Evolutionary conservation across 2,113 vertebrate genomes (phyloP).

Genomic region (Butorides virescens): DNA sequence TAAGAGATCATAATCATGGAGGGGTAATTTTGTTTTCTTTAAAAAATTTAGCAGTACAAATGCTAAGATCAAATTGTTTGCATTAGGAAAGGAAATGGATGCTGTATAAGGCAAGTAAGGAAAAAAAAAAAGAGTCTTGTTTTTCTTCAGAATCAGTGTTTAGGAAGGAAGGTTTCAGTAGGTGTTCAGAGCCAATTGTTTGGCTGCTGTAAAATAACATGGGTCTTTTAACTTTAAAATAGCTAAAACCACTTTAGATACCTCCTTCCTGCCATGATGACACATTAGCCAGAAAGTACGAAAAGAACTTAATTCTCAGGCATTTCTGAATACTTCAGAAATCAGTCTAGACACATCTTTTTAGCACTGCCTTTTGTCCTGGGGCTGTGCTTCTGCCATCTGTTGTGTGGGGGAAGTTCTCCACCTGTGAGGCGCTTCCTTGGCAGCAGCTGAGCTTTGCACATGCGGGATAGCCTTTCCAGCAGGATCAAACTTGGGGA

Average conservation of each 20-base stretch:
- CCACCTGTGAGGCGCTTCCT: background rate
- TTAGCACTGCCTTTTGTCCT: background rate
- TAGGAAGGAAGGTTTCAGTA: background rate
- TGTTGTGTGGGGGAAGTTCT: background rate
- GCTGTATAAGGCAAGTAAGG: background rate
- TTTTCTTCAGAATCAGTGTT: background rate
- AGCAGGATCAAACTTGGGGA: background rate
- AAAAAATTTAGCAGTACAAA: background rate
- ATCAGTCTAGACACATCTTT: background rate
- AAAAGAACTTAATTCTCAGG: background rate
- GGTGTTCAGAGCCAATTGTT: background rate
- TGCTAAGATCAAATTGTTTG: background rate
- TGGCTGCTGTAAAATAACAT: background rate
- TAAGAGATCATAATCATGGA: constrained; percentile 57
- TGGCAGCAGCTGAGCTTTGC: background rate
- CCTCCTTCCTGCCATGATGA: background rate
- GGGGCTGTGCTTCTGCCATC: background rate
- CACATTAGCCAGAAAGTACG: background rate
- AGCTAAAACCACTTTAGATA: background rate
- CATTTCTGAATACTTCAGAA: background rate
- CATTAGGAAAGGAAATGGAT: background rate
- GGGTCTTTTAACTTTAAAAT: background rate
- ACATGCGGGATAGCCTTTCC: background rate
- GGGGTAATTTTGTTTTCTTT: background rate
- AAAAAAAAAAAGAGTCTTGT: background rate